Conservation (phyloP, 2,113 vertebrate species). For the Spea multiplicata region DNA sequence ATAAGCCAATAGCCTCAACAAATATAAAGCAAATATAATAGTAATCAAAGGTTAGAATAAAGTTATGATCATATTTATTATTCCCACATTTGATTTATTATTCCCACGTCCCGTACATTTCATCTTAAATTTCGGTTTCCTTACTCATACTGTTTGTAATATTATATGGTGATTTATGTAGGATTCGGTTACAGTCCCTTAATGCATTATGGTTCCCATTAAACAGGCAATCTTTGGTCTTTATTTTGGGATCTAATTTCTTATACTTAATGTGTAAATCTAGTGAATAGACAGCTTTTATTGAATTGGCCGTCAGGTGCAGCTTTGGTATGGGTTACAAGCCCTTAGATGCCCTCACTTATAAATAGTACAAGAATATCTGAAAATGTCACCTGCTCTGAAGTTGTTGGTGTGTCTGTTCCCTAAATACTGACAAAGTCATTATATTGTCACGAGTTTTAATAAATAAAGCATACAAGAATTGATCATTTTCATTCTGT, state of each 20-base stretch:
- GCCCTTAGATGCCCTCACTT: conserved; percentile 10
- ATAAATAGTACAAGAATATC: neutral
- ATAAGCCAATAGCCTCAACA: no score
- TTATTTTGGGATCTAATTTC: conserved; percentile 29
- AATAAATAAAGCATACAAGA: no score
- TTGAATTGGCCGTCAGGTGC: conserved; percentile 15
- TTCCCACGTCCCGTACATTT: conserved; percentile 13
- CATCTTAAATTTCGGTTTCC: conserved; percentile 7
- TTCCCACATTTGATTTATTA: neutral
- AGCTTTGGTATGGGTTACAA: neutral
- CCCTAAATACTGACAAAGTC: no score
- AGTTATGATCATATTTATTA: conserved; percentile 12
- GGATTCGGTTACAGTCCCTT: conserved; percentile 8
- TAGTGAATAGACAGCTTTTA: neutral
- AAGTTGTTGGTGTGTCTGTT: no score
- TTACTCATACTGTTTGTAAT: conserved; percentile 30
- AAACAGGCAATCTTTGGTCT: neutral
- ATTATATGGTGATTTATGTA: conserved; percentile 30
- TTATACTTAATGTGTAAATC: neutral
- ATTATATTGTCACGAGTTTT: no score
- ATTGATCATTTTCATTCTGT: no score
- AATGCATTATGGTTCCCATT: conserved; percentile 6
- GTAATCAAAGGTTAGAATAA: conserved; percentile 16
- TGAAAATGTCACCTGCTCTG: no score
- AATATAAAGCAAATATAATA: neutral